Evolutionary conservation across 2,113 vertebrate species (phyloP).

Genomic region (Cheirogaleus medius): DNA sequence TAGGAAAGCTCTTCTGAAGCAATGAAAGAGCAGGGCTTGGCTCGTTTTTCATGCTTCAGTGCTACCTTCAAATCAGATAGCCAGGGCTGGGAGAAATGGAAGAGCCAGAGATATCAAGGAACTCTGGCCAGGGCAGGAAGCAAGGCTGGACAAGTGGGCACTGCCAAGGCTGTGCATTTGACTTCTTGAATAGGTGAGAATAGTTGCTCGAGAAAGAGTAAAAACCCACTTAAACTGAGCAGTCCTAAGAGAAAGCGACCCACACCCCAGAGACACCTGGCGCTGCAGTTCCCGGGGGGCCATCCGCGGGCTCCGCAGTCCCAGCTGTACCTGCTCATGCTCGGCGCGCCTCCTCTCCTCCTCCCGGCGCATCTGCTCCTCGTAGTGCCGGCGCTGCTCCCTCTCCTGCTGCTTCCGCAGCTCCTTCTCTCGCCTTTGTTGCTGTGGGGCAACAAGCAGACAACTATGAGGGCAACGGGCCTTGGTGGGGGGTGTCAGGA

Average conservation of each 20-base stretch:
- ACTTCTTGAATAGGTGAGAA: slow-evolving; percentile 29
- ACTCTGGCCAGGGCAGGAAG: background rate
- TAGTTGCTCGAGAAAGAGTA: background rate
- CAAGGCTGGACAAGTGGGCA: background rate
- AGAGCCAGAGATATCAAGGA: background rate
- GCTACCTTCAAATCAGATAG: background rate
- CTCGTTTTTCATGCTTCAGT: background rate
- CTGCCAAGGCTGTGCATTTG: slow-evolving; percentile 52
- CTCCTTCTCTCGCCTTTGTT: slow-evolving; percentile 96
- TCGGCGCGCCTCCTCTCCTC: slow-evolving; percentile 96
- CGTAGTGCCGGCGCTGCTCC: slow-evolving; percentile 96
- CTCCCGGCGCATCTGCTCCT: slow-evolving; percentile 95
- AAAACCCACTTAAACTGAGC: background rate
- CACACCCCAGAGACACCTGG: background rate
- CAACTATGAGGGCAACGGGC: background rate
- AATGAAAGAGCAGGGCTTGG: background rate
- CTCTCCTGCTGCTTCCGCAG: slow-evolving; percentile 97
- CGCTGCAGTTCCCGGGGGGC: rapidly evolving
- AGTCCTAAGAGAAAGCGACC: background rate
- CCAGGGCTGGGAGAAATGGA: background rate
- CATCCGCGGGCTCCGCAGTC: rapidly evolving
- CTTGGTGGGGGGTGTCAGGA: rapidly evolving
- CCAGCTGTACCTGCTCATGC: slow-evolving; percentile 92
- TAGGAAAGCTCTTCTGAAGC: background rate
- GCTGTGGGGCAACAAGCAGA: slow-evolving; percentile 83